Conservation (phyloP, 1,140 invertebrate genomes). For the Drosophila parvula region DNA sequence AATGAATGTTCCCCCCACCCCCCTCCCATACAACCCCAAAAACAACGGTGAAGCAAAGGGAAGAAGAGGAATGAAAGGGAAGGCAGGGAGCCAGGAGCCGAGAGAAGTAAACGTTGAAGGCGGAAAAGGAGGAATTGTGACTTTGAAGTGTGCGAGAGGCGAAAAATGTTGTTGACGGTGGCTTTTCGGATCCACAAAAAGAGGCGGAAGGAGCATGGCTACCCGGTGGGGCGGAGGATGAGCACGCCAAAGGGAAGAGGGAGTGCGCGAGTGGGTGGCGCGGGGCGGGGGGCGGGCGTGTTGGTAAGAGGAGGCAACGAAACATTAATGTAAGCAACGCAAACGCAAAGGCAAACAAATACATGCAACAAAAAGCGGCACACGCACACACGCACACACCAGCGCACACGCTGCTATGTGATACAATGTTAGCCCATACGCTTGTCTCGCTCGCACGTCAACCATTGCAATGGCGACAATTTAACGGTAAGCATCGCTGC, state of each 20-base stretch:
- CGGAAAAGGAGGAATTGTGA: conserved; percentile 53
- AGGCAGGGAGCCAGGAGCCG: conserved; percentile 1
- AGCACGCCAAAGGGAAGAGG: not conserved
- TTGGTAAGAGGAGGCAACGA: conserved; percentile 13
- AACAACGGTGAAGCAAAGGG: conserved; percentile 2
- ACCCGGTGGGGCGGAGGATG: not conserved
- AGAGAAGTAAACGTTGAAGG: conserved; percentile 17
- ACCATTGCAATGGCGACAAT: conserved; percentile 72
- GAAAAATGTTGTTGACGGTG: conserved; percentile 55
- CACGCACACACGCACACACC: conserved; percentile 5
- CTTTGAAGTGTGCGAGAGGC: conserved; percentile 71
- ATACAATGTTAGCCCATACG: conserved; percentile 2
- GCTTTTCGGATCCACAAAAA: conserved; percentile 27
- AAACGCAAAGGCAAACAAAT: conserved; percentile 41
- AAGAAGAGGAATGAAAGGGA: too few species aligned
- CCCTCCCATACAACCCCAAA: conserved; percentile 28
- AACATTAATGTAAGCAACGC: conserved; percentile 67
- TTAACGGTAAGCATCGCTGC: conserved; percentile 40
- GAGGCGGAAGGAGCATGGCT: not conserved
- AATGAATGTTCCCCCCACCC: conserved; percentile 1
- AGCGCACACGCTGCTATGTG: not conserved
- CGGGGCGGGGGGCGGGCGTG: not conserved
- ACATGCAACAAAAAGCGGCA: conserved; percentile 26
- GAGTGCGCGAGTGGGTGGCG: not conserved
- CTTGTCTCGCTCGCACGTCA: conserved; percentile 61